These are phyloP conservation scores for Apocheima hispidaria DNA, from an alignment of 2,888 invertebrate genomes.

Conservation along the genomic window DNA sequence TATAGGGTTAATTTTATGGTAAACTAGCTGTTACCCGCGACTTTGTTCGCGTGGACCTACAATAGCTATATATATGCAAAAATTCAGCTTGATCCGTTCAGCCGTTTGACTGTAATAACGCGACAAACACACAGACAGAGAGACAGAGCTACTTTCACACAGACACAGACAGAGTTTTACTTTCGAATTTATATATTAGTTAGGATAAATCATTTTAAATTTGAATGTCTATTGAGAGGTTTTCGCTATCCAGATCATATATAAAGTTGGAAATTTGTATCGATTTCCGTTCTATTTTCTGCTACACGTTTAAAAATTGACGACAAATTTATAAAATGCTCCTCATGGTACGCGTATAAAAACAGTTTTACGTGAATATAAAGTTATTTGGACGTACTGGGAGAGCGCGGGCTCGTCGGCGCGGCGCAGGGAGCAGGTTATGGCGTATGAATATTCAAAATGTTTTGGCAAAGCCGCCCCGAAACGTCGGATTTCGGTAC, in stretches of 20 bases:
- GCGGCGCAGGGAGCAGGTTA: conserved; percentile 39
- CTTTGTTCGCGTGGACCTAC: no score
- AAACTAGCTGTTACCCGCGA: no score
- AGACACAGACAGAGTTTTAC: no score
- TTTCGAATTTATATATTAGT: no score
- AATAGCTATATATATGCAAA: no score
- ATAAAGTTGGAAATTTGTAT: background rate
- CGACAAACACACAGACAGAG: no score
- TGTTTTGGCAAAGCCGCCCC: conserved; percentile 49
- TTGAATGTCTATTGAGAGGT: conserved; percentile 2
- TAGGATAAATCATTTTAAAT: no score
- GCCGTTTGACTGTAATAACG: no score
- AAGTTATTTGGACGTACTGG: conserved; percentile 28
- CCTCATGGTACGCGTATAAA: conserved; percentile 5
- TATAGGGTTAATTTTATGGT: no score
- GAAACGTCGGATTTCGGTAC: conserved; percentile 31
- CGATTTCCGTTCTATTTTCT: background rate
- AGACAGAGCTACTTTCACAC: no score
- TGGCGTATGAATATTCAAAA: conserved; percentile 56
- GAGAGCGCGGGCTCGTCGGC: conserved; percentile 9
- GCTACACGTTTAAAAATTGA: background rate
- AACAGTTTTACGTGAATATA: conserved; percentile 36
- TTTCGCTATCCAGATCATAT: background rate
- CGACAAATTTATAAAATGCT: conserved; percentile 1
- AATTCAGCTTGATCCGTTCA: no score